Evolutionary conservation across 2,113 vertebrate genomes (phyloP).

Genomic region (Meles meles): DNA sequence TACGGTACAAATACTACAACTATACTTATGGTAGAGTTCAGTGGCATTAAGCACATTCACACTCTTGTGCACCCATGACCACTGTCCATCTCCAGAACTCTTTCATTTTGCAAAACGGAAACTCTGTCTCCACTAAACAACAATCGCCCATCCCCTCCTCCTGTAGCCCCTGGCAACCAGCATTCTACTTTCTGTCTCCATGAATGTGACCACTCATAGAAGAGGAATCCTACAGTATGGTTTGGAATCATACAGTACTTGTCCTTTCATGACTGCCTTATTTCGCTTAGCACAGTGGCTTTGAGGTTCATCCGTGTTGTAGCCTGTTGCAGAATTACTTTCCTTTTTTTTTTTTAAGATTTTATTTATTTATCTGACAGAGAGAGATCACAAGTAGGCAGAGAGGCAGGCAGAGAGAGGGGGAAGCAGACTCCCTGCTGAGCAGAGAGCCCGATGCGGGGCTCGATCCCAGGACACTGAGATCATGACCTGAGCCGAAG

Average conservation of each 20-base stretch:
- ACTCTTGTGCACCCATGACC: not conserved
- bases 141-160: too few relatives aligned
- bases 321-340: not conserved
- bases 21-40: not conserved
- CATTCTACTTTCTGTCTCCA: not conserved
- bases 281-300: not conserved
- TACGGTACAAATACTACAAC: not conserved
- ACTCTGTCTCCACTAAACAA: not conserved
- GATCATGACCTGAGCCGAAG: too few relatives aligned
- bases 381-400: too few relatives aligned
- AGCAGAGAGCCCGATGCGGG: too few relatives aligned
- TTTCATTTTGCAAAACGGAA: not conserved
- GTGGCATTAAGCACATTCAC: not conserved
- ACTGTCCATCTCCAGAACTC: not conserved
- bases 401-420: too few relatives aligned
- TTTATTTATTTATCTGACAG: too few relatives aligned
- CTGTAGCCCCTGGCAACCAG: not conserved
- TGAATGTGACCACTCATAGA: not conserved
- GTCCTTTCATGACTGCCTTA: not conserved
- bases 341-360: not conserved
- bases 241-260: not conserved
- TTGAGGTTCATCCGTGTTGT: not conserved
- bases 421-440: too few relatives aligned
- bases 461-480: too few relatives aligned
- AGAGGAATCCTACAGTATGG: too few relatives aligned